A percentile compares a stretch with the other conserved stretches of the same genome.
Evolutionary conservation across 2,888 invertebrate species (phyloP).

Genomic region (Apodemia mormo): DNA sequence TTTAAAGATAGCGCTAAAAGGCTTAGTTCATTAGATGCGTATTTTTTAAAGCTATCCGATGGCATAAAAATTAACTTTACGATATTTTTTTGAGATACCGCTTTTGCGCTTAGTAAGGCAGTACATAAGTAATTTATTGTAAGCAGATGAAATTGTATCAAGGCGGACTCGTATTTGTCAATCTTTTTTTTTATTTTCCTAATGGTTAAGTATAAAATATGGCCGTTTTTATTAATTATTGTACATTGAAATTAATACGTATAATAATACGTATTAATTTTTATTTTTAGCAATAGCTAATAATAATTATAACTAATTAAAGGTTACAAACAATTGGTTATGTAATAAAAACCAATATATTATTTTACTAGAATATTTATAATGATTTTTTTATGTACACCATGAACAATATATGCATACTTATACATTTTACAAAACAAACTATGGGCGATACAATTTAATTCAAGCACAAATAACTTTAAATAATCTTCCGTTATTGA

Average conservation of each 20-base stretch:
- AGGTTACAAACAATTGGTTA: conserved; percentile 5
- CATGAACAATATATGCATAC: conserved; percentile 5
- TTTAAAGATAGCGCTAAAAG: background rate
- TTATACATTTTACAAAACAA: conserved; percentile 5
- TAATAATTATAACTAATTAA: background rate
- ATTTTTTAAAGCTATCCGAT: conserved; percentile 1
- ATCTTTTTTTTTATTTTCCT: too few species aligned
- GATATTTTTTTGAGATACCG: background rate
- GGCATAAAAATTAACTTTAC: background rate
- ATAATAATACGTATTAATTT: too few species aligned
- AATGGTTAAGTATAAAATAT: too few species aligned
- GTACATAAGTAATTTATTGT: too few species aligned
- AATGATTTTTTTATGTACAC: conserved; percentile 3
- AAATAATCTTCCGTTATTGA: conserved; percentile 9
- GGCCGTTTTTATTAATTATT: too few species aligned
- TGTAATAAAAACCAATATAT: conserved; percentile 5
- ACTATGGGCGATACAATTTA: conserved; percentile 8
- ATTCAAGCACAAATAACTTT: conserved; percentile 9
- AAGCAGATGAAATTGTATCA: too few species aligned
- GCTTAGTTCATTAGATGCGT: too few species aligned
- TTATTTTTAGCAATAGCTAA: too few species aligned
- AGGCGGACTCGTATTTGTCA: too few species aligned
- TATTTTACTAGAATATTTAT: conserved; percentile 5
- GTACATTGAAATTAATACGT: too few species aligned
- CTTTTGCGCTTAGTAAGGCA: too few species aligned